Evolutionary conservation across 2,888 invertebrate genomes (phyloP).

Genomic region (Drepanosiphum platanoidis): DNA sequence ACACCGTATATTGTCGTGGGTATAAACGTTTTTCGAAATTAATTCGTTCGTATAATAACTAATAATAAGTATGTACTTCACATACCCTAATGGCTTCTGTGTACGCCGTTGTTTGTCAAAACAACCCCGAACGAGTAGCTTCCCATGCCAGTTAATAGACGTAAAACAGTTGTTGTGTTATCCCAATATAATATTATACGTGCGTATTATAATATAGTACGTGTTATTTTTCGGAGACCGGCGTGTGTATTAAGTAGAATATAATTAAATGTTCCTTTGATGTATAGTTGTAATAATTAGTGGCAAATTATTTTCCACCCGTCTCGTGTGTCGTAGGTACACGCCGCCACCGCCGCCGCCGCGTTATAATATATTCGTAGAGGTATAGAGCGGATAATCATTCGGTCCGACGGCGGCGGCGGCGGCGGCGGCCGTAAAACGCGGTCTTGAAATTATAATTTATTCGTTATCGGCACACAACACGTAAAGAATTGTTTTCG

Average conservation of each 20-base stretch:
- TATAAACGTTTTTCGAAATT: no score
- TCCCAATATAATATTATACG: no score
- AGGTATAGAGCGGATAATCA: background rate
- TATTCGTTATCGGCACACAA: background rate
- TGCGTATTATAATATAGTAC: no score
- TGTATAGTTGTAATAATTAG: background rate
- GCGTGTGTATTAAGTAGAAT: background rate
- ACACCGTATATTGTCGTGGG: no score
- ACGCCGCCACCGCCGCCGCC: background rate
- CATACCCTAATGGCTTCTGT: no score
- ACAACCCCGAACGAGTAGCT: no score
- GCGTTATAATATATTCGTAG: no score
- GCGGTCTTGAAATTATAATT: background rate
- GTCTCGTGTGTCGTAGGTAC: background rate
- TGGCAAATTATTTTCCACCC: slow-evolving; percentile 10
- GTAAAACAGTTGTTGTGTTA: no score
- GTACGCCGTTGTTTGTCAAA: no score
- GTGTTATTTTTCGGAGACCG: background rate
- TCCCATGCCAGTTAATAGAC: no score
- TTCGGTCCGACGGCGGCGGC: background rate
- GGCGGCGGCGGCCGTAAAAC: background rate
- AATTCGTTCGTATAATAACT: no score
- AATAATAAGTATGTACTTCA: no score
- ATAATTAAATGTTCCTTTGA: slow-evolving; percentile 4
- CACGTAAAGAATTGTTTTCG: background rate